A percentile compares a stretch with the other conserved stretches of the same genome.
Evolutionary conservation across 1,140 invertebrate genomes (phyloP).

Genomic region (Triops cancriformis): DNA sequence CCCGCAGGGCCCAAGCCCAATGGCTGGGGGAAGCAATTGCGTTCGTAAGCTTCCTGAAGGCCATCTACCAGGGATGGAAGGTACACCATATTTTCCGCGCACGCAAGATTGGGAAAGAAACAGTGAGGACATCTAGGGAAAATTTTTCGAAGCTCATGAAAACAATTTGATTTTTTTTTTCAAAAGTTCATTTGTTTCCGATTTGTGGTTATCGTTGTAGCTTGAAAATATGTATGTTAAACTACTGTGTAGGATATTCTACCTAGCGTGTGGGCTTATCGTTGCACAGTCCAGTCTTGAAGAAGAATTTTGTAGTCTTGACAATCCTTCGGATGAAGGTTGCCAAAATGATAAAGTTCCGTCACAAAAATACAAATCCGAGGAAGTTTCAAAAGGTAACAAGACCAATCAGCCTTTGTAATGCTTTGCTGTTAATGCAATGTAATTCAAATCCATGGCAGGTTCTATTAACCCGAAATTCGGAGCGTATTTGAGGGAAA

Average conservation of each 20-base stretch:
- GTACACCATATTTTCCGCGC: neutral
- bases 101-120: neutral
- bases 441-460: neutral
- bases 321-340: neutral
- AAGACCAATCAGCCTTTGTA: neutral
- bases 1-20: slow-evolving; percentile 6
- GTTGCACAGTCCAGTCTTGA: neutral
- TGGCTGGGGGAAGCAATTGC: neutral
- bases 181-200: too few species aligned
- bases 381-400: neutral
- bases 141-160: neutral
- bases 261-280: neutral
- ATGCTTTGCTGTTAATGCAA: neutral
- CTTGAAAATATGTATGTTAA: neutral
- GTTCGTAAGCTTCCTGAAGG: neutral
- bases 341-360: neutral
- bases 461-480: neutral
- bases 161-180: too few species aligned
- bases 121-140: neutral
- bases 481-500: neutral
- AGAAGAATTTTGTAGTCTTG: neutral
- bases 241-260: neutral
- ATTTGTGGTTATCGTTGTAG: too few species aligned
- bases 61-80: neutral
- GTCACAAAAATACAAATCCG: neutral